Base-by-base conservation (phyloP, 2,888 invertebrate species). In the Lymantria dispar region DNA sequence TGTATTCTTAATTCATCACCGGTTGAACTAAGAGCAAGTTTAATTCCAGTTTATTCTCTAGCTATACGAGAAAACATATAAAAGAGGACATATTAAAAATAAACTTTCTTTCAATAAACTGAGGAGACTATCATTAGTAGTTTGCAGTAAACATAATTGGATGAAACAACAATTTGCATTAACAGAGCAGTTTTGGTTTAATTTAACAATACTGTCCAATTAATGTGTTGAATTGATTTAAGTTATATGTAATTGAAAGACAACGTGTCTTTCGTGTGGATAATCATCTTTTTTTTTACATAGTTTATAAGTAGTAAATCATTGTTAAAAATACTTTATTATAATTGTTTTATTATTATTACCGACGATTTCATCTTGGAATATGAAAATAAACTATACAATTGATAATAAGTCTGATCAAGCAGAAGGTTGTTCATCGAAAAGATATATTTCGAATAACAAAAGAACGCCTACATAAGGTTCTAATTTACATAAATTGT, bases 401-500 rank as follows among this genome's bases (percentile, higher is more conserved):
- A 57, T 54, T 41, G 43, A 46, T 57, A 48, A 48, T 31, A 46
- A 50, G 50, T 54, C 46, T 47, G 14, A 37, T 36, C 40, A 53
- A 60, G 62, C 53, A 52, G 48, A 43, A 64, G 51, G 50, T 57
- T 51, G 53, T 58, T 52, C 60, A 62, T 54, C 53, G 50, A 51
- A 63, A 62, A 61, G 54, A 53, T 44, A 48, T 43, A 40, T 50
- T 54, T 58, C 22, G 3, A 33, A 33, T 33, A 50, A 48, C 56
- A 56, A 60, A 67, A 66, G 70, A 64, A 59, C 58, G 58, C 60
- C 50, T 51, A 59, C 63, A 64, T 54, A 53, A 58, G 61, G 62
- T 67, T 64, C 67, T 68, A 67, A 62, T 76, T 78, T 74, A 70
- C 76, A 78, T 78, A 78, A 74, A 76, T 78, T 70, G 62, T 66